Evolutionary conservation across 2,113 vertebrate genomes (phyloP), one percentile per base, ranked within the genome.

Genomic region (Macquaria ambigua): DNA sequence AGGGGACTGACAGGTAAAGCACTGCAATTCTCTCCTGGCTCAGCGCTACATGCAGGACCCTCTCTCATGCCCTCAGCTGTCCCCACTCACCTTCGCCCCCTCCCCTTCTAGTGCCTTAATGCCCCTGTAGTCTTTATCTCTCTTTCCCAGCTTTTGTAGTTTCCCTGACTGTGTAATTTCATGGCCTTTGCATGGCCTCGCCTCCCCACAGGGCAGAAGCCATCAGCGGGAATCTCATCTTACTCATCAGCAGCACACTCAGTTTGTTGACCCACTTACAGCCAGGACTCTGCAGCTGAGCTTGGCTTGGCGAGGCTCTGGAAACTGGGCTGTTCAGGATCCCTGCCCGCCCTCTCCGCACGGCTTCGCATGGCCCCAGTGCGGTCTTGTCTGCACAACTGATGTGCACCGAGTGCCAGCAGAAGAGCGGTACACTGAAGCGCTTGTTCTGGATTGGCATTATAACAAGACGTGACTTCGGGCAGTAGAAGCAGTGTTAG

Each of bases 1-100:
- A 93, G 88, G 90, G 87, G 74, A 93, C 87, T 25, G 90, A 95
- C 91, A 95, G 93, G 95, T 95, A 95, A 95, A 92, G 50, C 88
- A 77, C 85, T 77, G 70, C 81, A 74, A 87, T 75, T 77, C 69
- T 90, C 66, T 69, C 69, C 53, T 72, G 76, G 72, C 87, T 85
- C 37, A 59, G 78, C 12, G 59, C 71, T 88, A 77, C 67, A 68
- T 79, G 25, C 87, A 63, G 85, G 62, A 83, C 58, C 78, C 73
- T 39, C 63, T 84, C 46, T 79, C 78, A 59, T 84, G 53, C 77
- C 74, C 61, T 46, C 48, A 71, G 64, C 79, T 84, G 56, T 41
- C 46, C 78, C 61, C 66, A 48, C 48, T 48, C 77, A 61, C 68
- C 63, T 34, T 59, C 9, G 4, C 50, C 75, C 64, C 62, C 69